Conservation (phyloP, 2,113 vertebrate genomes). For the Rhabdornis inornatus region DNA sequence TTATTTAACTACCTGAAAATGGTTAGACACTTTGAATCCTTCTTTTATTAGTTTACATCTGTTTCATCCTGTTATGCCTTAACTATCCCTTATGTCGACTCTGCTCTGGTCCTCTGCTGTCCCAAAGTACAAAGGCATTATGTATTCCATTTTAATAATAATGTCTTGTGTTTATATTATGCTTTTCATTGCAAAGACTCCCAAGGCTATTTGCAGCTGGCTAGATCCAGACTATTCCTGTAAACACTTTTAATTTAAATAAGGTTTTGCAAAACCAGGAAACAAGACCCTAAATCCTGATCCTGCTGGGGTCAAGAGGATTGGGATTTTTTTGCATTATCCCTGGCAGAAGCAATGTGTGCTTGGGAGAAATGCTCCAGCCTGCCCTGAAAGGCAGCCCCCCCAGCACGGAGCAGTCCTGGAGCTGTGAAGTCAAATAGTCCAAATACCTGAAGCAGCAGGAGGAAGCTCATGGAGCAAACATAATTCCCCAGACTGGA, state of each 20-base stretch:
- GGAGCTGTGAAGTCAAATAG: conserved; percentile 14
- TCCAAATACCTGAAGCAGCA: neutral
- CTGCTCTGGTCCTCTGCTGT: conserved; percentile 8
- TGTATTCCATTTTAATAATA: conserved; percentile 53
- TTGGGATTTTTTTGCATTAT: neutral
- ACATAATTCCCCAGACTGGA: conserved; percentile 20
- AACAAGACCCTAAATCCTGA: conserved; percentile 28
- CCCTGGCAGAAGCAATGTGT: neutral
- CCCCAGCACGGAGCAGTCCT: neutral
- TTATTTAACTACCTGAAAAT: conserved; percentile 1
- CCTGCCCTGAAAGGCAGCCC: neutral
- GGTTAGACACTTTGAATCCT: conserved; percentile 16
- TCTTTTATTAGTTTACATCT: conserved; percentile 50
- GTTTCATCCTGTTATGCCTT: conserved; percentile 26
- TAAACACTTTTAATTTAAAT: conserved; percentile 43
- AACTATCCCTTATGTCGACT: neutral
- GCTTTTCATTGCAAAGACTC: conserved; percentile 40
- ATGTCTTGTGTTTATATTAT: conserved; percentile 30
- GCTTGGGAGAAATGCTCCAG: conserved; percentile 4
- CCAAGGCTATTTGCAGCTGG: conserved; percentile 58
- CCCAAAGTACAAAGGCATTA: conserved; percentile 48
- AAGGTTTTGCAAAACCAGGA: conserved; percentile 11
- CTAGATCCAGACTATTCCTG: neutral
- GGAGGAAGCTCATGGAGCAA: conserved; percentile 17
- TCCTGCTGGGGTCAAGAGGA: neutral